Evolutionary conservation across 1,140 invertebrate genomes (phyloP), one percentile per base, ranked within the genome.

Genomic region (Nasonia giraulti): DNA sequence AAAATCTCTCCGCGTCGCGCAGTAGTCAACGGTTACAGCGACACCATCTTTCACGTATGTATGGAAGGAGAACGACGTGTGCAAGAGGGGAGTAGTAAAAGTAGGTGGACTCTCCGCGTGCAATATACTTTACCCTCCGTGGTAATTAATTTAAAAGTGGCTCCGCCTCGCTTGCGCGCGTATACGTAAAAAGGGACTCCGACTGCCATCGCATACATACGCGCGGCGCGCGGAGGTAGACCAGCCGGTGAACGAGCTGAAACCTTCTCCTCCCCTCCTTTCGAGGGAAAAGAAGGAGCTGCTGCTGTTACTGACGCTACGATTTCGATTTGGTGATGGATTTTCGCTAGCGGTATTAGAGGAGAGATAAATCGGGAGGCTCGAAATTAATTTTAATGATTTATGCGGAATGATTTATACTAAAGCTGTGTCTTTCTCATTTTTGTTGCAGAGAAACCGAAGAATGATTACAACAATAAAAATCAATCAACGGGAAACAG

Each of bases 391-490:
- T 71, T 71, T 31, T 31, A 31, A n/a, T n/a, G n/a, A n/a, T n/a
- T n/a, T n/a, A n/a, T n/a, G n/a, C n/a, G n/a, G n/a, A n/a, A 31
- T n/a, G 33, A 14, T 27, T n/a, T 75, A 62, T 37, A 37, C 33
- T 78, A 44, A 78, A 20, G 80, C 78, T 23, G 11, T 31, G 4
- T 68, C 14, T 40, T 80, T 20, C 78, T 37, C 33, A 68, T 89
- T 90, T 91, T 86, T 88, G 89, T 94, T 93, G 86, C 95, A 96
- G 97, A 97, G 94, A 96, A 97, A 91, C 96, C 97, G 92, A 97
- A 98, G 93, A 97, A 96, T 94, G 96, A 96, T 90, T 96, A 97
- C 93, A 97, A 97, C 92, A 97, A 97, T 94, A 97, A 98, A 93
- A 96, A 96, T 88, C 96, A 96, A 89, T 96, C 96, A 74, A 96